A percentile compares a stretch with the other conserved stretches of the same genome.
Conservation (phyloP, 2,797 vertebrate genomes). For the Sebastolobus alascanus region DNA sequence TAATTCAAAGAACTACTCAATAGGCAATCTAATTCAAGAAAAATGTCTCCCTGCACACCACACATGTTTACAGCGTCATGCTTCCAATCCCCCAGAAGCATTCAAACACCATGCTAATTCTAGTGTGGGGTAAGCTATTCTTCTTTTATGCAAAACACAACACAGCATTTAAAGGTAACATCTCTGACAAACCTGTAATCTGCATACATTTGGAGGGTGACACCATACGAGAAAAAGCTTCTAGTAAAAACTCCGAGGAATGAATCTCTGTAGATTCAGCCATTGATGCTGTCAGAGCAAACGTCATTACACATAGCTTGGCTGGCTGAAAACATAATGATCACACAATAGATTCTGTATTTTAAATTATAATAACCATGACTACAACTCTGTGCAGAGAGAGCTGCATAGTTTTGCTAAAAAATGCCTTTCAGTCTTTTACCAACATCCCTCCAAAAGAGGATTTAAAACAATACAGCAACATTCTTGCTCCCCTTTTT, state of each 20-base stretch:
- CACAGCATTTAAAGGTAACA: slow-evolving; percentile 22
- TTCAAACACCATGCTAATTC: slow-evolving; percentile 51
- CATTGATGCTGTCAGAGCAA: neutral
- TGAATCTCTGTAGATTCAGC: slow-evolving; percentile 1
- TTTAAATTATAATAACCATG: slow-evolving; percentile 6
- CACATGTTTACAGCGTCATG: slow-evolving; percentile 31
- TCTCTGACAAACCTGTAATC: slow-evolving; percentile 32
- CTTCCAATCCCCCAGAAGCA: slow-evolving; percentile 34
- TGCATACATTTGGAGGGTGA: slow-evolving; percentile 1
- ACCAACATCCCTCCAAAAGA: slow-evolving; percentile 22
- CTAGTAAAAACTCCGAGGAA: neutral
- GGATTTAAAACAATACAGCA: slow-evolving; percentile 43
- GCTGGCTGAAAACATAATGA: neutral
- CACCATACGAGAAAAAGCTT: slow-evolving; percentile 5
- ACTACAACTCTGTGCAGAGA: neutral
- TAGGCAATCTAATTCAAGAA: slow-evolving; percentile 49
- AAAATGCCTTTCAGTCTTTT: slow-evolving; percentile 14
- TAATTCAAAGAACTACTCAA: slow-evolving; percentile 58
- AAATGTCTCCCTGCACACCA: slow-evolving; percentile 37
- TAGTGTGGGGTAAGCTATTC: slow-evolving; percentile 21
- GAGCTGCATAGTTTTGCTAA: slow-evolving; percentile 5
- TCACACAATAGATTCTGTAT: neutral
- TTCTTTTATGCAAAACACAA: slow-evolving; percentile 53
- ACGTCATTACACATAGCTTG: neutral
- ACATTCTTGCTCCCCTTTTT: slow-evolving; percentile 32